Percentiles rank a stretch among this genome's conserved stretches.
Conservation (phyloP, 2,888 invertebrate genomes). For the Synergus itoensis region DNA sequence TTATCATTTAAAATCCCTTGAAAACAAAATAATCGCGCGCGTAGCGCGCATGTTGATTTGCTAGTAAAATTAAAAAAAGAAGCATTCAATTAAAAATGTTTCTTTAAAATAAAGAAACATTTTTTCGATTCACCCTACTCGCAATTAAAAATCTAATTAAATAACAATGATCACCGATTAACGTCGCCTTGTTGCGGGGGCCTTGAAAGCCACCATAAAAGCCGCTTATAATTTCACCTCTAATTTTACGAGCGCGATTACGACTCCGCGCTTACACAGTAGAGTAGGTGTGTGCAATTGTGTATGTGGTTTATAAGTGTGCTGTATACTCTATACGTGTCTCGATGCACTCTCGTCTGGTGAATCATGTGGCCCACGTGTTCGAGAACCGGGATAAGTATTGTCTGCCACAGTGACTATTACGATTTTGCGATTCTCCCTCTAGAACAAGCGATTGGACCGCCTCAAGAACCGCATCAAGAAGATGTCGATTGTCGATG, state of each 20-base stretch:
- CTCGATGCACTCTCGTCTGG: conserved; percentile 50
- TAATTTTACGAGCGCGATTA: conserved; percentile 44
- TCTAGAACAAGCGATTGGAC: conserved; percentile 22
- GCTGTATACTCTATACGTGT: conserved; percentile 39
- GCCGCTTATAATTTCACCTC: neutral
- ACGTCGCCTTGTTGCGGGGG: neutral
- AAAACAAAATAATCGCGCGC: too few species aligned
- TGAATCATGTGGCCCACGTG: conserved; percentile 63
- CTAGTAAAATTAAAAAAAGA: too few species aligned
- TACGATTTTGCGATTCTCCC: conserved; percentile 1
- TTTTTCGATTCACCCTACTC: too few species aligned
- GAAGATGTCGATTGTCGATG: conserved; percentile 63
- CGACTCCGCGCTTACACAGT: conserved; percentile 21
- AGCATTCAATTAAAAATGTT: too few species aligned
- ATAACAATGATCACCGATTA: neutral
- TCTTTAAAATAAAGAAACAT: too few species aligned
- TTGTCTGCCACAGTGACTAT: conserved; percentile 48
- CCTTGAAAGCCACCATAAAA: conserved; percentile 10
- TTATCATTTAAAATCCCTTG: too few species aligned
- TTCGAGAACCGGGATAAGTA: conserved; percentile 48
- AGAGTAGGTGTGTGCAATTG: neutral
- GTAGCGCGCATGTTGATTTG: too few species aligned
- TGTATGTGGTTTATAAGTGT: conserved; percentile 22
- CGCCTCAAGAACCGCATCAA: conserved; percentile 45
- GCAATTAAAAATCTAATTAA: neutral